Evolutionary conservation across 1,140 invertebrate genomes (phyloP), one percentile per base, ranked within the genome.

Genomic region (Plectrocnemia conspersa): DNA sequence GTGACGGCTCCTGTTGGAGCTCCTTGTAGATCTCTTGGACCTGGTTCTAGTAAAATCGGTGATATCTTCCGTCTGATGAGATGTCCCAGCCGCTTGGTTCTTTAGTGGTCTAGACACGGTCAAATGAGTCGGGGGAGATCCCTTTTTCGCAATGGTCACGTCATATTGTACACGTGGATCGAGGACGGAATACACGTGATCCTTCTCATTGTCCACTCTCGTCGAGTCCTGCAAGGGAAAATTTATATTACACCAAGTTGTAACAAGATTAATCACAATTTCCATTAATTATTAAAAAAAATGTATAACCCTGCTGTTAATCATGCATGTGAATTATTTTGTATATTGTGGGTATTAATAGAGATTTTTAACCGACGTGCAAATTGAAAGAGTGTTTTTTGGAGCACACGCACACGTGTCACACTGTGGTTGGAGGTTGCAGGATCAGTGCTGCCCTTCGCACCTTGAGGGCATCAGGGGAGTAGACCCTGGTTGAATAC

Each of bases 371-470:
- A n/a, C n/a, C n/a, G n/a, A n/a, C n/a, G n/a, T n/a, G n/a, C n/a
- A n/a, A n/a, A n/a, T 33, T 24, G 47, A 50, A 50, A 50, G 21
- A n/a, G 35, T 25, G 22, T 16, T 35, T 27, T 4, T 11, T 48
- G 35, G 9, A 50, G 53, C 56, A 62, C 55, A 52, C 47, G 50
- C 60, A 58, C 57, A 56, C 38, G 60, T 78, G 78, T 82, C 84
- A 86, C 79, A 86, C 84, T 76, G 82, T 83, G 78, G 84, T 85
- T 71, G 84, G 84, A 59, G 84, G 82, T 77, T 85, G 83, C 69
- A 85, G 80, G 70, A 85, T 82, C 76, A 85, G 83, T 66, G 84
- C 82, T 65, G 84, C 83, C 67, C 84, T 81, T 72, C 83, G 83
- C 77, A 85, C 84, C 82, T 86, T 85, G 80, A 85, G 83, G 68